Percentiles rank a stretch among this genome's conserved stretches.
Evolutionary conservation across 1,140 invertebrate genomes (phyloP).

Genomic region (Medauroidea extradentata): DNA sequence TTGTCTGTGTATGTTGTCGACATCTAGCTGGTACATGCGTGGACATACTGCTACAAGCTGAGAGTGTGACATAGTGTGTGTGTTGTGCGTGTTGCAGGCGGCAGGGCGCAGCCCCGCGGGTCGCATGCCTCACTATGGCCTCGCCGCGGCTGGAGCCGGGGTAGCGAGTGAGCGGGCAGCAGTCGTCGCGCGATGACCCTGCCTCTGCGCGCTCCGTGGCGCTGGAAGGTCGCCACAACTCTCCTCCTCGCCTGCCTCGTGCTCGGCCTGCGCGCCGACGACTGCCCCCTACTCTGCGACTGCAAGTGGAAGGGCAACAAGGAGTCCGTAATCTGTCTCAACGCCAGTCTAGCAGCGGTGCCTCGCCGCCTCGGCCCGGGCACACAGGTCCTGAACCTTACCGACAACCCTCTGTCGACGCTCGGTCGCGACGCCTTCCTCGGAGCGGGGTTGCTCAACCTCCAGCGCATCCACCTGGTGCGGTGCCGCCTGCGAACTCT

Average conservation of each 20-base stretch:
- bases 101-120: too few relatives aligned
- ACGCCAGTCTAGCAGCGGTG: constrained; percentile 63
- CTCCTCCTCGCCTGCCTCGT: neutral
- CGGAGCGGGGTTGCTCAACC: constrained; percentile 63
- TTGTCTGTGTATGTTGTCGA: too few relatives aligned
- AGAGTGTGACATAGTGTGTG: too few relatives aligned
- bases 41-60: too few relatives aligned
- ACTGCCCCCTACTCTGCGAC: constrained; percentile 68
- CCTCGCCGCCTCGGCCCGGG: constrained; percentile 64
- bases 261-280: constrained; percentile 38
- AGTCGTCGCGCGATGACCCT: neutral
- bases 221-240: neutral
- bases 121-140: too few relatives aligned
- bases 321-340: constrained; percentile 70
- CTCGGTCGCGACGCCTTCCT: constrained; percentile 67
- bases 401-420: constrained; percentile 61
- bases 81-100: too few relatives aligned
- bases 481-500: constrained; percentile 58
- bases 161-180: neutral
- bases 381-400: constrained; percentile 72
- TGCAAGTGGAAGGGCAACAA: constrained; percentile 84
- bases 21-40: too few relatives aligned
- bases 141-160: too few relatives aligned
- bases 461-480: constrained; percentile 70
- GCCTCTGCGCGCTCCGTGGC: neutral